A percentile compares a stretch with the other conserved stretches of the same genome.
These are phyloP conservation scores for Myotis brandtii DNA, from an alignment of 2,113 vertebrate species.

Conservation along the genomic window DNA sequence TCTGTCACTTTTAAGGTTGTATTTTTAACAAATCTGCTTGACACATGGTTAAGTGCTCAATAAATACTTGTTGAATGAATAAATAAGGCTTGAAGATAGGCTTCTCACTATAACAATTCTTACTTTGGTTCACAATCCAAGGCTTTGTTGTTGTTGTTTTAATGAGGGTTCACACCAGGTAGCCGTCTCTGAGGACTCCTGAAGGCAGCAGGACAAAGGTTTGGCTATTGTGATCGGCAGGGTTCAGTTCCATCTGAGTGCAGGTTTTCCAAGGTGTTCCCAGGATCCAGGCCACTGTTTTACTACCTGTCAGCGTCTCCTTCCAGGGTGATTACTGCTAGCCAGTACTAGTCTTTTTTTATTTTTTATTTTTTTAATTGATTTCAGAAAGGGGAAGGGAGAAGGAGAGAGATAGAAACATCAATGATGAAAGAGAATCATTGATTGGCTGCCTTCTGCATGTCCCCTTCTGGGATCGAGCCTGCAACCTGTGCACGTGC, in stretches of 20 bases:
- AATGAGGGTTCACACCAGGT: conserved; percentile 66
- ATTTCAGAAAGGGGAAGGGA: neutral
- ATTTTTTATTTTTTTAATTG: neutral
- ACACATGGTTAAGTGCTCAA: neutral
- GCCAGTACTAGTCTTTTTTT: neutral
- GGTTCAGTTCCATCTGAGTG: conserved; percentile 27
- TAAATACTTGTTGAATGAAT: conserved; percentile 39
- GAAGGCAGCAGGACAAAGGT: conserved; percentile 51
- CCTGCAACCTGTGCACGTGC: too few relatives aligned
- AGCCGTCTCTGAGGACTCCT: conserved; percentile 56
- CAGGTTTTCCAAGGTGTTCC: conserved; percentile 54
- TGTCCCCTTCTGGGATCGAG: too few relatives aligned
- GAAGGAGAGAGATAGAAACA: too few relatives aligned
- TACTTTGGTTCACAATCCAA: conserved; percentile 52
- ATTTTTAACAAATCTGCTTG: neutral
- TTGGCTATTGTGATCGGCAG: neutral
- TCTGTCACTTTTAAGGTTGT: neutral
- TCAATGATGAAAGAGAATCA: too few relatives aligned
- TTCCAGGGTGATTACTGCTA: neutral
- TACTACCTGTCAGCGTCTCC: neutral
- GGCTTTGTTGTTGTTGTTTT: conserved; percentile 26
- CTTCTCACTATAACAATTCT: conserved; percentile 25
- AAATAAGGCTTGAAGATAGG: conserved; percentile 29
- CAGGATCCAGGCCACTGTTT: conserved; percentile 50
- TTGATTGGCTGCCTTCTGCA: too few relatives aligned